phyloP scores from a whole-genome alignment of 1,140 invertebrate species.

The Dolichoris vasculosae region DNA sequence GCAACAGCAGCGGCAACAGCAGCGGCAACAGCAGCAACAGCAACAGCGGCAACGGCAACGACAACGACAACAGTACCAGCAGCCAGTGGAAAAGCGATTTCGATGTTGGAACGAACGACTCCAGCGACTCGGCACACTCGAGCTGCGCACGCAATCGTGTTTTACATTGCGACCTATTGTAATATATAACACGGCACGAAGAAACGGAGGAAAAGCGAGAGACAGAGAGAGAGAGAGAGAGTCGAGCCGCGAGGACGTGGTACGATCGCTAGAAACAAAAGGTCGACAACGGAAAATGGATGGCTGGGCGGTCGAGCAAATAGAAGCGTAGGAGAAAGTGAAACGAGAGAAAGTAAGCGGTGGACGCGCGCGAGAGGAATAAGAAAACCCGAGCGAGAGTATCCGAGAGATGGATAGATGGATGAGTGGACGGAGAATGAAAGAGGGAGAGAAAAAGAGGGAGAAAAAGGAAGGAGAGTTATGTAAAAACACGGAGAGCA shows the following conservation, averaged over 20 bases:
- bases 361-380: background rate
- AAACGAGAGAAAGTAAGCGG: slow-evolving; percentile 13
- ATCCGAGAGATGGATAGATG: background rate
- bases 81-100: slow-evolving; percentile 34
- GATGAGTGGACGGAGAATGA: background rate
- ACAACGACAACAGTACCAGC: too few relatives aligned
- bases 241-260: background rate
- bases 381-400: background rate
- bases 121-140: slow-evolving; percentile 15
- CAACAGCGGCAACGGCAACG: too few relatives aligned
- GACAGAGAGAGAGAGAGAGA: background rate
- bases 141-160: slow-evolving; percentile 23
- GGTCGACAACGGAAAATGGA: background rate
- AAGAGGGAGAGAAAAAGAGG: background rate
- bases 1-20: too few relatives aligned
- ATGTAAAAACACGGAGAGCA: background rate
- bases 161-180: slow-evolving; percentile 37
- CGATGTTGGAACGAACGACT: slow-evolving; percentile 35
- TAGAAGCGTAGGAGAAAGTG: slow-evolving; percentile 9
- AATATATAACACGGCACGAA: slow-evolving; percentile 33
- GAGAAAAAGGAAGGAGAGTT: background rate
- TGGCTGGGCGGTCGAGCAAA: background rate
- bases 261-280: background rate
- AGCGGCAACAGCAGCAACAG: too few relatives aligned
- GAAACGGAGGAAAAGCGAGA: slow-evolving; percentile 21